These are phyloP conservation scores for Apis florea DNA, from an alignment of 1,140 invertebrate species.

Conservation along the genomic window DNA sequence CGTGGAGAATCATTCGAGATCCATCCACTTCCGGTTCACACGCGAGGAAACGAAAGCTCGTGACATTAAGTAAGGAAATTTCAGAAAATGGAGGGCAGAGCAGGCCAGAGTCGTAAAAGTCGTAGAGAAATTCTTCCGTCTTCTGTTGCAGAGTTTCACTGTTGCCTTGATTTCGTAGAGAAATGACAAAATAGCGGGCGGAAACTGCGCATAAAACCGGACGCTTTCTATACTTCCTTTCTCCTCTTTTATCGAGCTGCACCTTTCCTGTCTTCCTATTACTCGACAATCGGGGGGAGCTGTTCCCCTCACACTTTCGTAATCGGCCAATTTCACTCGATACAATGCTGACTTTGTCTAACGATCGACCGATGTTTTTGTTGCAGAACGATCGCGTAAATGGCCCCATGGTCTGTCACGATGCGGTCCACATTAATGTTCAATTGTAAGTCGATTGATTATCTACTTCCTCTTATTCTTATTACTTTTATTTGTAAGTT, in stretches of 20 bases:
- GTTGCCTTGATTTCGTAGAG: slow-evolving; percentile 36
- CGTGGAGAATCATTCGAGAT: background rate
- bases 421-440: slow-evolving; percentile 59
- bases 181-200: slow-evolving; percentile 57
- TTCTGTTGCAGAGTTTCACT: slow-evolving; percentile 41
- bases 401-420: slow-evolving; percentile 66
- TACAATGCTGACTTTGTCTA: background rate
- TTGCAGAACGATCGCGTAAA: slow-evolving; percentile 60
- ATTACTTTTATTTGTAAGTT: too few species aligned
- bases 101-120: slow-evolving; percentile 26
- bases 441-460: slow-evolving; percentile 59
- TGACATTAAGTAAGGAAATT: background rate
- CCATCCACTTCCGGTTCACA: background rate
- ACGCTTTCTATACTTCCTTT: slow-evolving; percentile 60
- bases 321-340: background rate
- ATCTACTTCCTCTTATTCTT: too few species aligned
- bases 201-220: slow-evolving; percentile 40
- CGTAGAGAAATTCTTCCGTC: slow-evolving; percentile 44
- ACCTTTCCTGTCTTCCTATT: slow-evolving; percentile 41
- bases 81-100: background rate
- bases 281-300: background rate
- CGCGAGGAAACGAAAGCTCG: background rate
- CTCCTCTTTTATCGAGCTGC: slow-evolving; percentile 34
- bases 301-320: background rate
- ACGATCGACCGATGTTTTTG: slow-evolving; percentile 22